Evolutionary conservation across 2,888 invertebrate genomes (phyloP).

Genomic region (Ochropacha duplaris): DNA sequence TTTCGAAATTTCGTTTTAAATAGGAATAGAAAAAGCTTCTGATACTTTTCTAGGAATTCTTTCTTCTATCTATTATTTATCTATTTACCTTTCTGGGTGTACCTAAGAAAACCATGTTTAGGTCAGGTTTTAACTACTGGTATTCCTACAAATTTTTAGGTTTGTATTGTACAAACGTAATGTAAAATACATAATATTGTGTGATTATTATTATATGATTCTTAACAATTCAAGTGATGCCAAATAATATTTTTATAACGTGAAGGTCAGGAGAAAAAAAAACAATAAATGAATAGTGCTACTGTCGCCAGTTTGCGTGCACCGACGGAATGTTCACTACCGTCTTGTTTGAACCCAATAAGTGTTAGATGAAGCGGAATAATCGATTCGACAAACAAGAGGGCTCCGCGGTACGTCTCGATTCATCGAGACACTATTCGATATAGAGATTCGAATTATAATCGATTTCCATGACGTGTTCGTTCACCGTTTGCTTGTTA

Average conservation of each 20-base stretch:
- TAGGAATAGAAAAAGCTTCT: background rate
- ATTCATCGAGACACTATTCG: slow-evolving; percentile 56
- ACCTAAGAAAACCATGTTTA: too few relatives aligned
- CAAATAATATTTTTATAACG: background rate
- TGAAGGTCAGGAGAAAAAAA: background rate
- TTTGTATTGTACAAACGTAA: too few relatives aligned
- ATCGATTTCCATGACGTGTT: slow-evolving; percentile 55
- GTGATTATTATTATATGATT: too few relatives aligned
- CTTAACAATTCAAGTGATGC: background rate
- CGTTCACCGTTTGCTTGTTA: slow-evolving; percentile 36
- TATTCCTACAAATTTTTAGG: too few relatives aligned
- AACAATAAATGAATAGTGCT: background rate
- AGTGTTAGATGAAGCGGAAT: slow-evolving; percentile 76
- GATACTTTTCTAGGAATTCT: background rate
- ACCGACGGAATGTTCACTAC: slow-evolving; percentile 16
- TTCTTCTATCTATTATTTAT: too few relatives aligned
- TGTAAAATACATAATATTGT: too few relatives aligned
- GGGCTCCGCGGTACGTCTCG: slow-evolving; percentile 59
- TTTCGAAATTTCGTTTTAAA: background rate
- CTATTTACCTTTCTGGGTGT: too few relatives aligned
- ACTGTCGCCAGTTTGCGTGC: slow-evolving; percentile 14
- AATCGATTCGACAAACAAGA: slow-evolving; percentile 80
- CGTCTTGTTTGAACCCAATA: slow-evolving; percentile 65
- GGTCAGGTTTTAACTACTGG: too few relatives aligned
- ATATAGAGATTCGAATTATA: slow-evolving; percentile 53